Base-by-base conservation (phyloP, 2,888 invertebrate species). In the Lasioglossum morio region DNA sequence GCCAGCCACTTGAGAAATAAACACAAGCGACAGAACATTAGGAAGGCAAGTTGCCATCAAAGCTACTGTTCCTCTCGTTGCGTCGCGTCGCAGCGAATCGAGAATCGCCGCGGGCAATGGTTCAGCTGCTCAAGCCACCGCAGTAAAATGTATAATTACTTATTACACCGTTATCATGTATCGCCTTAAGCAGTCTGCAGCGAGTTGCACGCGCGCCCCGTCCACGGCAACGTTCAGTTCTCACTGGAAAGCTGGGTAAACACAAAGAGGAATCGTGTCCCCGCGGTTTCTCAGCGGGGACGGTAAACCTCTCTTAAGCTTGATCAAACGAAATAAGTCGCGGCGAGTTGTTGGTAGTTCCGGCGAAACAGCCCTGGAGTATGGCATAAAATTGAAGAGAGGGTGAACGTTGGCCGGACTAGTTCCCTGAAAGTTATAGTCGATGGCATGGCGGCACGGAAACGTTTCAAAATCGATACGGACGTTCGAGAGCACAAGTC, bases 101-200 rank as follows among this genome's bases (percentile, higher is more conserved):
- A 19, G 46, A 53, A 23, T 70, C 34, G 46, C 12, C 16, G 4
- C 48, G 48, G 16, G 34, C 30, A 8, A 19, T 12, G 14, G 57
- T 48, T 57, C 2, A 43, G 43, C n/a, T 63, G 30, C 34, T 53
- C 43, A 1, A 30, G 19, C n/a, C 30, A 5, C 53, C 16, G 14
- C 37, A 46, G 48, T 23, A 69, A 76, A 69, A 79, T 57, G 60
- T 34, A 72, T 81, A 86, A 88, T 88, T 88, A 86, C 77, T 77
- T 43, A 48, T 84, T 80, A 86, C 77, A 60, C 69, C 77, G 69
- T 86, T 85, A 81, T 88, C 86, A 72, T 79, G 80, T 74, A 84
- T 82, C 82, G 84, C 88, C 57, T 14, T 23, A 19, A 79, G 81
- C 81, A 60, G 37, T 48, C 66, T 10, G 46, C 43, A 46, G 46